Evolutionary conservation across 2,888 invertebrate species (phyloP).

Genomic region (Cephus runcator): DNA sequence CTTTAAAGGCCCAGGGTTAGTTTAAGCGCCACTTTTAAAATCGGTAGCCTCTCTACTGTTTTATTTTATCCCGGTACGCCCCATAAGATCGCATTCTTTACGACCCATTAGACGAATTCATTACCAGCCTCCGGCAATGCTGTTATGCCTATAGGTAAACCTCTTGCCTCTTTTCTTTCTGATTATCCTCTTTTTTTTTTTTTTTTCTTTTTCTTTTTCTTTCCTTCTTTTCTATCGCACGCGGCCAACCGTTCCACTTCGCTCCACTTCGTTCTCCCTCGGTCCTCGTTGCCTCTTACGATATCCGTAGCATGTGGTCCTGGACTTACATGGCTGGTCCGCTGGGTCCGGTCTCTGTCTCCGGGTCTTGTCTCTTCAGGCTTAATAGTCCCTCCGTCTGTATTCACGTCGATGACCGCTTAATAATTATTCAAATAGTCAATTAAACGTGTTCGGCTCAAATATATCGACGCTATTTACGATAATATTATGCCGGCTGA

Average conservation of each 20-base stretch:
- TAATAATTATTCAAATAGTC: conserved; percentile 48
- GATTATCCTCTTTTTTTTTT: conserved; percentile 22
- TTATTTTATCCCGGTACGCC: conserved; percentile 62
- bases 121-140: conserved; percentile 59
- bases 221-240: conserved; percentile 21
- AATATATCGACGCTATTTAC: conserved; percentile 43
- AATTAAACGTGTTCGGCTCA: conserved; percentile 42
- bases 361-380: not conserved
- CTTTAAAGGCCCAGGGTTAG: conserved; percentile 46
- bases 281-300: not conserved
- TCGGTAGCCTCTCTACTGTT: conserved; percentile 60
- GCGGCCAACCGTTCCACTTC: conserved; percentile 7
- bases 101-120: conserved; percentile 66
- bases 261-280: conserved; percentile 8
- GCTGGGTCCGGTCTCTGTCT: not conserved
- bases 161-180: conserved; percentile 41
- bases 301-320: not conserved
- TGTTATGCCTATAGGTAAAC: conserved; percentile 43
- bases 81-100: conserved; percentile 66
- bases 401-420: conserved; percentile 34
- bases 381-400: not conserved
- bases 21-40: conserved; percentile 53
- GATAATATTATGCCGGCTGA: conserved; percentile 37
- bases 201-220: conserved; percentile 25
- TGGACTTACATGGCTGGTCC: not conserved